Evolutionary conservation across 92 coral and sea anemone species (phyloP), one percentile per base, ranked within the genome.

Genomic region (Phenganax subtilis): DNA sequence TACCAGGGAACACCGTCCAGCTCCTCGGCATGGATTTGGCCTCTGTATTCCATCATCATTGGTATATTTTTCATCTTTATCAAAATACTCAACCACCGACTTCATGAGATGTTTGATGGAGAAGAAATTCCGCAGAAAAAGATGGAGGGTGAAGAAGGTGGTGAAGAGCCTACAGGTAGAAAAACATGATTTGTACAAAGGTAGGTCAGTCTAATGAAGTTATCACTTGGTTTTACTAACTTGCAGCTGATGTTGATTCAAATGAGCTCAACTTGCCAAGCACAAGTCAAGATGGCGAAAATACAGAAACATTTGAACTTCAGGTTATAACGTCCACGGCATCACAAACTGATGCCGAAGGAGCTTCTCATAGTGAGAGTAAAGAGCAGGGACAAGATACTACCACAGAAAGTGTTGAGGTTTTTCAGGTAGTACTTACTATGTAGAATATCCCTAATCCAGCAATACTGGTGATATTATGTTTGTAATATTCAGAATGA

Each of bases 21-120:
- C 62, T 63, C 83, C 25, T 92, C 99, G 27, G 73, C 77, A 72
- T 86, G 89, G 86, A 91, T 92, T 25, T 96, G 99, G 99, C 84
- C 88, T 6, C 62, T 96, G 17, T 96, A 96, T 81, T 91, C 93
- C 10, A 83, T 91, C 52, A 75, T 90, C 47, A 89, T 96, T 70
- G 99, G 93, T 25, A 76, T 89, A 64, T 82, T 96, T 58, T 92
- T 96, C 81, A 71, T 90, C 57, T 88, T 89, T 17, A 86, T 92
- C 71, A 96, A 96, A 81, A 86, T 83, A 64, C 82, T 96, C 64
- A 96, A 92, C 87, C 93, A 90, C 83, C 85, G 99, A 25, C 92
- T 96, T 12, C 99, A 96, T 80, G 69, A 85, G 37, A 96, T 96
- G 99, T 96, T 94, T 77, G 98, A 94, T 62, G 93, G 97, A 17